Evolutionary conservation across 2,113 vertebrate genomes (phyloP), one percentile per base, ranked within the genome.

Genomic region (Gyps fulvus): DNA sequence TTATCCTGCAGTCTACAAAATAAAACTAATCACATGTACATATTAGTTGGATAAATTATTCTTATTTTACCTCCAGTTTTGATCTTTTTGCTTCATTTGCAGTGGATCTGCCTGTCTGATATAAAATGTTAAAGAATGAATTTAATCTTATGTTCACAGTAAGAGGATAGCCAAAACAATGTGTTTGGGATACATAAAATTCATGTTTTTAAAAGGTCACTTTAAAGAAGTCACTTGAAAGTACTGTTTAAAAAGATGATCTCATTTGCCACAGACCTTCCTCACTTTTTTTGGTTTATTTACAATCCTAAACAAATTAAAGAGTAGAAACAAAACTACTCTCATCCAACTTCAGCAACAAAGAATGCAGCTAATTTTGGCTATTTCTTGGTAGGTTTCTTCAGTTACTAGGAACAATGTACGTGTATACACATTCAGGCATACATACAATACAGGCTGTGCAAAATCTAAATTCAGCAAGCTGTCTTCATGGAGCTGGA

Each of bases 1-100:
- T 85, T 83, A 95, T 72, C 73, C 90, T 94, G 93, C 71, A 87
- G 78, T 40, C 70, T 83, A 13, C 17, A 93, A 82, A 76, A 95
- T 93, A 97, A 95, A 95, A 70, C 55, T 91, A 95, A 94, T 89
- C 71, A 89, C 45, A 55, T 18, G 38, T 66, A 85, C 34, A 18
- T 67, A 83, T 84, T 87, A 84, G 73, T 32, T 57, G 49, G 70
- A 94, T 87, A 91, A 95, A 92, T 84, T 89, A 82, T 83, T 96
- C 84, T 89, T 85, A 83, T 40, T 89, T 55, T 77, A 96, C 76
- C 25, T 91, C 66, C 58, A 57, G 29, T 95, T 96, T 95, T 90
- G 66, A 90, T 95, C 29, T 92, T 91, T 92, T 80, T 85, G 66
- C 11, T 87, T 85, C 45, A 91, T 31, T 91, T 93, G 66, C 54